These are phyloP conservation scores for Planiliza haematocheilus DNA, from an alignment of 2,113 vertebrate genomes.

Conservation along the genomic window DNA sequence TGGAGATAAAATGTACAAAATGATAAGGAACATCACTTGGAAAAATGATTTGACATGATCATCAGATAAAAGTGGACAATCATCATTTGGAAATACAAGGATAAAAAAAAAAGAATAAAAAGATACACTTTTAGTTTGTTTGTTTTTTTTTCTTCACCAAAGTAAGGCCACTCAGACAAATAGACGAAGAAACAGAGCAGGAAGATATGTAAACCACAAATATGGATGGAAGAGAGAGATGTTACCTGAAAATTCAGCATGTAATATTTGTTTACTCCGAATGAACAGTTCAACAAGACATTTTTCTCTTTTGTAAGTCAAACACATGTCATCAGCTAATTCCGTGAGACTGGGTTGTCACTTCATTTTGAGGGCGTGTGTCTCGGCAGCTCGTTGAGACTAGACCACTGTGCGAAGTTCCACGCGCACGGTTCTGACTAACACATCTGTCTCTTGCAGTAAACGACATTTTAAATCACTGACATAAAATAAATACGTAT, in stretches of 20 bases:
- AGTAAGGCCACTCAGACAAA: constrained; percentile 77
- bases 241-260: constrained; percentile 28
- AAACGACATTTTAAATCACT: constrained; percentile 34
- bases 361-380: constrained; percentile 1
- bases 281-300: constrained; percentile 2
- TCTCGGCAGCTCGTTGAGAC: constrained; percentile 9
- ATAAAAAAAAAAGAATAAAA: constrained; percentile 22
- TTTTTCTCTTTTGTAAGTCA: background rate
- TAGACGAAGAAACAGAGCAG: constrained; percentile 38
- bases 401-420: constrained; percentile 44
- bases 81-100: constrained; percentile 22
- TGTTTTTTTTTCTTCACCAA: constrained; percentile 24
- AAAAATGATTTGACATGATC: constrained; percentile 40
- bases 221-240: constrained; percentile 31
- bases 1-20: constrained; percentile 37
- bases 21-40: constrained; percentile 34
- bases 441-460: background rate
- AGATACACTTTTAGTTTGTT: background rate
- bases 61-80: constrained; percentile 20
- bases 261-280: background rate
- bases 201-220: constrained; percentile 53
- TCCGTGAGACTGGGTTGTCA: too few relatives aligned
- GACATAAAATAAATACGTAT: constrained; percentile 59
- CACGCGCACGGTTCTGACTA: constrained; percentile 8
- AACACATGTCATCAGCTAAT: background rate